Conservation (phyloP, 2,113 vertebrate species). For the Tyto alba region DNA sequence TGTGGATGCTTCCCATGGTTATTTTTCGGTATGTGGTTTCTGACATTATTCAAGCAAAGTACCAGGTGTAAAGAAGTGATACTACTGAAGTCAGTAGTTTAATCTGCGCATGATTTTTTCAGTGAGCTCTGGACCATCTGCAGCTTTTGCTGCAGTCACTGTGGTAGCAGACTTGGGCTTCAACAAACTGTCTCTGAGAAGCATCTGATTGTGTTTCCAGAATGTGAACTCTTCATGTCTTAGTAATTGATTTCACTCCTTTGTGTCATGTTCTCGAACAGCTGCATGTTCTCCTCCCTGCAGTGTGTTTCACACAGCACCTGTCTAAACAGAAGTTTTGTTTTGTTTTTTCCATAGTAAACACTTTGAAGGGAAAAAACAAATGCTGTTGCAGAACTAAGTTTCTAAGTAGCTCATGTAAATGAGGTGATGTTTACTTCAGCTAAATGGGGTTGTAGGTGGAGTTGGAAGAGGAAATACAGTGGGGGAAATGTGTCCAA, state of each 20-base stretch:
- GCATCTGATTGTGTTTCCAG: background rate
- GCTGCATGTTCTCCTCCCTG: background rate
- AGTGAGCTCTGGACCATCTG: background rate
- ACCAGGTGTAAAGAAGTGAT: background rate
- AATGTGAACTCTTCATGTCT: background rate
- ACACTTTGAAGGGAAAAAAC: background rate
- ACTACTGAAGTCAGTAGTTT: background rate
- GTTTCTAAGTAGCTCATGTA: background rate
- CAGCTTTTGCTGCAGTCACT: background rate
- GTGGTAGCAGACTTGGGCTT: background rate
- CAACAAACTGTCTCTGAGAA: background rate
- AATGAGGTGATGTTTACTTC: background rate
- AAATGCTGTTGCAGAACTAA: background rate
- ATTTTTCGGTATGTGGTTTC: background rate
- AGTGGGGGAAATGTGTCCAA: background rate
- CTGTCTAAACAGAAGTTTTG: background rate
- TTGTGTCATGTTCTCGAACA: background rate
- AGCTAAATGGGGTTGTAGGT: background rate
- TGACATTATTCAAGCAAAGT: background rate
- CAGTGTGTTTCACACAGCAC: background rate
- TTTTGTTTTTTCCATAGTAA: background rate
- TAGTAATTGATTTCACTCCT: slow-evolving; percentile 1
- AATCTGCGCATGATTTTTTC: background rate
- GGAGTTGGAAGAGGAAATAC: background rate
- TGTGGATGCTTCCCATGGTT: background rate